Percentiles rank a stretch among this genome's conserved stretches.
phyloP scores from a whole-genome alignment of 2,888 invertebrate genomes.

The Athalia cordata region DNA sequence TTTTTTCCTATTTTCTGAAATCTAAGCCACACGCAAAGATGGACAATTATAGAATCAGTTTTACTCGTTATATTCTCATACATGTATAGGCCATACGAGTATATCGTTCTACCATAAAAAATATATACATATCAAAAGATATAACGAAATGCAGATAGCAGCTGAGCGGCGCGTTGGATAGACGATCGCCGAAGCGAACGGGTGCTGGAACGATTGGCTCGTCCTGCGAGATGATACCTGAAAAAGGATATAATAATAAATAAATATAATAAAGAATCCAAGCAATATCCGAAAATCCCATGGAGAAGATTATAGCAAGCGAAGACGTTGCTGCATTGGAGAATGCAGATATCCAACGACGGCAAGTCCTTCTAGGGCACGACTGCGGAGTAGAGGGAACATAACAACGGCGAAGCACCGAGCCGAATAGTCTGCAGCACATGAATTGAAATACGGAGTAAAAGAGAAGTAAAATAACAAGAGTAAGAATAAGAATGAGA shows the following conservation, averaged over 20 bases:
- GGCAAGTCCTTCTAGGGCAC: slow-evolving; percentile 35
- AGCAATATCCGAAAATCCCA: not conserved
- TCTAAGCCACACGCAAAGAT: too few relatives aligned
- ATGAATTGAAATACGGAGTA: slow-evolving; percentile 2
- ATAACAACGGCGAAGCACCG: not conserved
- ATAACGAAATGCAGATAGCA: too few relatives aligned
- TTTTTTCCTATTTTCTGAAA: too few relatives aligned
- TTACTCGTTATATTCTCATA: too few relatives aligned
- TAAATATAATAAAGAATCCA: not conserved
- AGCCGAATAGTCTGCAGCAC: slow-evolving; percentile 7
- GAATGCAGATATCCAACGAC: slow-evolving; percentile 23
- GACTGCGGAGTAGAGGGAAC: not conserved
- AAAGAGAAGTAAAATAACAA: not conserved
- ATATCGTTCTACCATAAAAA: too few relatives aligned
- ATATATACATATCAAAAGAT: too few relatives aligned
- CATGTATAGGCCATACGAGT: too few relatives aligned
- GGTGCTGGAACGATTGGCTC: too few relatives aligned
- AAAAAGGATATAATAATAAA: not conserved
- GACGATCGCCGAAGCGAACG: too few relatives aligned
- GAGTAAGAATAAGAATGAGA: not conserved
- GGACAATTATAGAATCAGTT: too few relatives aligned
- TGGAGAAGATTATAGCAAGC: not conserved
- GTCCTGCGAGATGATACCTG: too few relatives aligned
- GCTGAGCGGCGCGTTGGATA: too few relatives aligned
- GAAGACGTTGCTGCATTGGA: slow-evolving; percentile 9